Evolutionary conservation across 2,797 vertebrate species (phyloP).

Genomic region (Percopsis omiscomaycus): DNA sequence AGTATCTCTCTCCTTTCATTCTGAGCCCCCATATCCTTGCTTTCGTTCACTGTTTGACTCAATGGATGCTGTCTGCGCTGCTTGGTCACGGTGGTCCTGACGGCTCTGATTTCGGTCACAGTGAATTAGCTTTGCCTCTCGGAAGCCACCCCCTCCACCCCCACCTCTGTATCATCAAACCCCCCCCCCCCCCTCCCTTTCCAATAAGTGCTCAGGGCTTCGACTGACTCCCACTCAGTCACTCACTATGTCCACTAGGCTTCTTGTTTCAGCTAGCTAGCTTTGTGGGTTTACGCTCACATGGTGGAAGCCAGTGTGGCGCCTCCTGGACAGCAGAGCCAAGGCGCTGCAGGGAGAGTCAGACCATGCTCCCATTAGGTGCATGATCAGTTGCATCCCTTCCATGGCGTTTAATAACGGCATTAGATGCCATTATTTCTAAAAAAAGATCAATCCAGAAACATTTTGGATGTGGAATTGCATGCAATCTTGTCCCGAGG

Average conservation of each 20-base stretch:
- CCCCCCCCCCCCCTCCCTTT: constrained; percentile 9
- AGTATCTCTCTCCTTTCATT: constrained; percentile 39
- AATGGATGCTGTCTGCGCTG: constrained; percentile 68
- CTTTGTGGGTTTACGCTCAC: constrained; percentile 37
- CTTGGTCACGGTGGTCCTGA: constrained; percentile 77
- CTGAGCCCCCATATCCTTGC: constrained; percentile 33
- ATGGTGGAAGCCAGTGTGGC: constrained; percentile 38
- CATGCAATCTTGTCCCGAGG: constrained; percentile 65
- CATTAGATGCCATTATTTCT: constrained; percentile 36
- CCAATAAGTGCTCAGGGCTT: constrained; percentile 56
- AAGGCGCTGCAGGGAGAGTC: constrained; percentile 3
- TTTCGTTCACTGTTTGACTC: constrained; percentile 46
- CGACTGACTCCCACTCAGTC: constrained; percentile 57
- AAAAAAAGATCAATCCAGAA: constrained; percentile 35
- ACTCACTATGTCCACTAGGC: constrained; percentile 22
- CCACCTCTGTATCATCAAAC: neutral
- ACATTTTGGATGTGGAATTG: constrained; percentile 50
- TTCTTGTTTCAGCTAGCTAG: constrained; percentile 26
- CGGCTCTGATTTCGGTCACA: constrained; percentile 79
- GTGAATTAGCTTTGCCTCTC: constrained; percentile 73
- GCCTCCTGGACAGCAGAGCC: constrained; percentile 20
- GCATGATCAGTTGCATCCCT: constrained; percentile 18
- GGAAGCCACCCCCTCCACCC: constrained; percentile 52
- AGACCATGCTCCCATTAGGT: constrained; percentile 5
- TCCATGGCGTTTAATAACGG: constrained; percentile 19